phyloP scores from a whole-genome alignment of 2,797 vertebrate species.

The Echiichthys vipera region DNA sequence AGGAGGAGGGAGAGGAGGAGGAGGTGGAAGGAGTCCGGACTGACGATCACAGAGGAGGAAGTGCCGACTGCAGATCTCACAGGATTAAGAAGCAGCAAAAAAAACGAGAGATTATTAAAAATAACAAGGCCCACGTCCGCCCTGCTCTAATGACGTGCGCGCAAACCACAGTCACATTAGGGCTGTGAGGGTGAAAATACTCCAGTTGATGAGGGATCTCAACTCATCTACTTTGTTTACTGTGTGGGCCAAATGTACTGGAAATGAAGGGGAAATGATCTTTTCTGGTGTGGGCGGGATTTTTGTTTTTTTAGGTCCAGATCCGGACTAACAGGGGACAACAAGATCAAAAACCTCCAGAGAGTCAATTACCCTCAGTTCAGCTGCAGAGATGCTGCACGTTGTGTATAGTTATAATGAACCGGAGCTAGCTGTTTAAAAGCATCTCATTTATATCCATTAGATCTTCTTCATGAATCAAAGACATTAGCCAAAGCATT shows the following conservation, averaged over 20 bases:
- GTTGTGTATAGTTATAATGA: background rate
- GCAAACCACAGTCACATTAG: constrained; percentile 49
- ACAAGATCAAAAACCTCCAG: constrained; percentile 32
- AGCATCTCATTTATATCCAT: background rate
- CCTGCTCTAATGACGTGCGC: constrained; percentile 66
- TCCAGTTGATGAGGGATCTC: constrained; percentile 69
- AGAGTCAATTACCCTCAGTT: constrained; percentile 48
- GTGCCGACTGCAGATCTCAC: constrained; percentile 68
- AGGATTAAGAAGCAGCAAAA: constrained; percentile 73
- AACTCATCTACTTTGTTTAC: constrained; percentile 63
- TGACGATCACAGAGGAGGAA: constrained; percentile 51
- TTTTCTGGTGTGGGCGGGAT: constrained; percentile 39
- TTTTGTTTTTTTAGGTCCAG: constrained; percentile 16
- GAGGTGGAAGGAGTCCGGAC: constrained; percentile 37
- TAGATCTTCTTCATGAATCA: background rate
- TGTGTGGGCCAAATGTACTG: constrained; percentile 33
- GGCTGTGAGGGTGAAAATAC: constrained; percentile 52
- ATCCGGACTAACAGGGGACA: constrained; percentile 8
- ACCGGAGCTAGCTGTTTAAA: background rate
- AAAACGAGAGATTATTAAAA: constrained; percentile 79
- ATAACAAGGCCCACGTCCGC: constrained; percentile 77
- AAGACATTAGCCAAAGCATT: background rate
- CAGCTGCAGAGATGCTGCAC: background rate
- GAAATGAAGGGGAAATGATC: constrained; percentile 48
- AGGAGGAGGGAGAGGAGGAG: constrained; percentile 5